Conservation (phyloP, 1,140 invertebrate species). For the Scaptomyza hsui region DNA sequence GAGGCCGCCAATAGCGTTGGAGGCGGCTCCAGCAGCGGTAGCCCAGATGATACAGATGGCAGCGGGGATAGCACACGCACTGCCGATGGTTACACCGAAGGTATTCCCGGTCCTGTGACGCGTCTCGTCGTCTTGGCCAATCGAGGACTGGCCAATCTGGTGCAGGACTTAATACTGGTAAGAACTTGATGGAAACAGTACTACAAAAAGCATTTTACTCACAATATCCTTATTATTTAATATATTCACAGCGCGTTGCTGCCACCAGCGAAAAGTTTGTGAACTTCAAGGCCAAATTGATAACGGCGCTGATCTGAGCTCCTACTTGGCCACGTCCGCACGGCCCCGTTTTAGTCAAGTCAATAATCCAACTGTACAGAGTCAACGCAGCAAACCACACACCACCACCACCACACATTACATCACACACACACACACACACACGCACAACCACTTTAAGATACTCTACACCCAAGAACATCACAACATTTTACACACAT, state of each 20-base stretch:
- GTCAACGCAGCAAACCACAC: conserved; percentile 48
- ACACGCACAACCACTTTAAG: not conserved
- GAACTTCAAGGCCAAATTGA: conserved; percentile 94
- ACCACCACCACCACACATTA: conserved; percentile 36
- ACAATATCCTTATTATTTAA: not conserved
- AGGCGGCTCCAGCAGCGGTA: conserved; percentile 84
- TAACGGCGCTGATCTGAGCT: conserved; percentile 92
- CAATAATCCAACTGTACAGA: conserved; percentile 69
- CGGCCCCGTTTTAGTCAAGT: conserved; percentile 70
- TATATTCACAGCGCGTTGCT: conserved; percentile 87
- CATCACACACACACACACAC: not conserved
- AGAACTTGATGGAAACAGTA: conserved; percentile 65
- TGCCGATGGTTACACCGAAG: conserved; percentile 88
- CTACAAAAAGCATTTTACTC: not conserved
- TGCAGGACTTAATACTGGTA: conserved; percentile 93
- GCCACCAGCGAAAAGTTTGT: conserved; percentile 94
- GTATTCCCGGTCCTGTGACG: conserved; percentile 93
- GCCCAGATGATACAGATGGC: conserved; percentile 82
- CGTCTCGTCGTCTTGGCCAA: conserved; percentile 93
- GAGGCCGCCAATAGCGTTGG: conserved; percentile 85
- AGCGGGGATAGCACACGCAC: conserved; percentile 83
- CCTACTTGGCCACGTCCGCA: conserved; percentile 42
- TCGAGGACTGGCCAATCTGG: conserved; percentile 91
- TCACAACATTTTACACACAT: conserved; percentile 29
- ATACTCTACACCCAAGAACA: not conserved